Evolutionary conservation across 2,113 vertebrate species (phyloP).

Genomic region (Falco punctatus): DNA sequence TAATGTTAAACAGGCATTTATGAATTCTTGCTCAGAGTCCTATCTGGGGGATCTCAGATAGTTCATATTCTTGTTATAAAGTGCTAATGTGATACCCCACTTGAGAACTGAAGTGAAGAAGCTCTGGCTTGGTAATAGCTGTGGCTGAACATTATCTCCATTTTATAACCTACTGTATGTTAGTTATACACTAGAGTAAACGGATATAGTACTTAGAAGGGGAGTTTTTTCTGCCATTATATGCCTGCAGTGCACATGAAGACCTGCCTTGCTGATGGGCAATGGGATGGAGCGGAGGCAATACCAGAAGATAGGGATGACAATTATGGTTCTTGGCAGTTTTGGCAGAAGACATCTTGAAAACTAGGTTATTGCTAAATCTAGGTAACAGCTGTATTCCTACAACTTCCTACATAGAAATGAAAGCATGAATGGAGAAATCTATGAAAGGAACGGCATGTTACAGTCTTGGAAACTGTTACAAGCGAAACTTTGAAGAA

Average conservation of each 20-base stretch:
- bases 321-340: background rate
- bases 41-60: background rate
- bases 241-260: background rate
- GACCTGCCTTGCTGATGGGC: background rate
- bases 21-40: background rate
- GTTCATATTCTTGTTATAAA: background rate
- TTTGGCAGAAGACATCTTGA: background rate
- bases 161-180: background rate
- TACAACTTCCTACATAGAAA: background rate
- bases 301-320: background rate
- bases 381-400: background rate
- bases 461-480: background rate
- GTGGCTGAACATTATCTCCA: background rate
- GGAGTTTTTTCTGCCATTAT: background rate
- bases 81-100: background rate
- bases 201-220: background rate
- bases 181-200: background rate
- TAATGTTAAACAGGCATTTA: background rate
- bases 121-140: background rate
- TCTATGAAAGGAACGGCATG: background rate
- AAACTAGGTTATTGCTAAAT: background rate
- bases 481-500: background rate
- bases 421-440: background rate
- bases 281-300: background rate
- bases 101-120: background rate